A percentile compares a stretch with the other conserved stretches of the same genome.
phyloP scores from a whole-genome alignment of 2,113 vertebrate species.

The Salvelinus fontinalis region DNA sequence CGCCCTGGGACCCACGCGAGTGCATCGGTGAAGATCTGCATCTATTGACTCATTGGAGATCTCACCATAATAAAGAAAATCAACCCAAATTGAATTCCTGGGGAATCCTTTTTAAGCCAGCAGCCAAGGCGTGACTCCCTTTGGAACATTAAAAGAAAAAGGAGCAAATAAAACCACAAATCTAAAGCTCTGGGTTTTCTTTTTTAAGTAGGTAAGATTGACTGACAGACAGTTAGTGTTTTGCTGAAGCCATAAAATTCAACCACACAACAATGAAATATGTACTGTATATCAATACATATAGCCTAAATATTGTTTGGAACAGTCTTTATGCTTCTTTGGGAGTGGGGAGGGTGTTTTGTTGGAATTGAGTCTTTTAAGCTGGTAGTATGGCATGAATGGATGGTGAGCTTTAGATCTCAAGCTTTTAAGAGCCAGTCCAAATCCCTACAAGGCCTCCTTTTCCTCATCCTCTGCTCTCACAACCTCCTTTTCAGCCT shows the following conservation, averaged over 20 bases:
- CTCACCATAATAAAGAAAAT: slow-evolving; percentile 80
- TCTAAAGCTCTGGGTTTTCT: slow-evolving; percentile 56
- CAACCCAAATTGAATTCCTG: slow-evolving; percentile 55
- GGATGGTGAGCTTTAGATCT: slow-evolving; percentile 61
- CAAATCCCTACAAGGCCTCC: slow-evolving; percentile 56
- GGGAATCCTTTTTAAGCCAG: slow-evolving; percentile 88
- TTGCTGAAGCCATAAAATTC: slow-evolving; percentile 62
- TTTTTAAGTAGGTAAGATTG: slow-evolving; percentile 7
- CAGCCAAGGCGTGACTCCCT: slow-evolving; percentile 99
- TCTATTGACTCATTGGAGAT: slow-evolving; percentile 60
- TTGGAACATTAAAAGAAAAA: slow-evolving; percentile 78
- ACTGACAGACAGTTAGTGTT: slow-evolving; percentile 54
- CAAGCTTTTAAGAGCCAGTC: slow-evolving; percentile 68
- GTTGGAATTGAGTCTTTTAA: slow-evolving; percentile 72
- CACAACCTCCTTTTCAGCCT: not conserved
- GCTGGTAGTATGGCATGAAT: slow-evolving; percentile 60
- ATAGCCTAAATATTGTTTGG: slow-evolving; percentile 64
- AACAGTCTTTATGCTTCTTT: slow-evolving; percentile 84
- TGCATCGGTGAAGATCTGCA: slow-evolving; percentile 71
- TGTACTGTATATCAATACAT: slow-evolving; percentile 63
- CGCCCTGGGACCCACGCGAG: slow-evolving; percentile 54
- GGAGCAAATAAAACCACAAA: slow-evolving; percentile 53
- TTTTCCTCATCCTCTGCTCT: slow-evolving; percentile 25
- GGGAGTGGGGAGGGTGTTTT: not conserved
- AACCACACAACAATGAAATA: slow-evolving; percentile 75